Conservation (phyloP, 1,140 invertebrate genomes). For the Piezodorus guildinii region DNA sequence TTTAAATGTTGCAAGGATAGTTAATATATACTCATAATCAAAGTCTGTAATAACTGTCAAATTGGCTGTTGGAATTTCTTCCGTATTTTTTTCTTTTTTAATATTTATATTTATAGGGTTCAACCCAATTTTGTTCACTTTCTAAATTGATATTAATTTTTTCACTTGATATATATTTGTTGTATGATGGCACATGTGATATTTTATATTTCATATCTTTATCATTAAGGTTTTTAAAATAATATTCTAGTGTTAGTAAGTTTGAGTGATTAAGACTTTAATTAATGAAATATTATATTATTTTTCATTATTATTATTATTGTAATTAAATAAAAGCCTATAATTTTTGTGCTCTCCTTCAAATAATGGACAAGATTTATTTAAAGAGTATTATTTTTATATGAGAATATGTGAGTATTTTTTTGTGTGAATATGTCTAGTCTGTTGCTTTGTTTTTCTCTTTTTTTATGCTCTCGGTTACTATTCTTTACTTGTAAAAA, state of each 20-base stretch:
- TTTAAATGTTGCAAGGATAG: neutral
- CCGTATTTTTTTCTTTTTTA: neutral
- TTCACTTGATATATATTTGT: neutral
- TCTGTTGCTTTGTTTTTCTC: conserved; percentile 3
- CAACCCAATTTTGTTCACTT: neutral
- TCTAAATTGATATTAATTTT: neutral
- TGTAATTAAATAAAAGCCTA: no score
- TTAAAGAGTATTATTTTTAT: conserved; percentile 9
- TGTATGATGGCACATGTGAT: conserved; percentile 3
- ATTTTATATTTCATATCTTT: conserved; percentile 4
- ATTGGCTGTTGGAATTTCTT: neutral
- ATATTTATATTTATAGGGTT: neutral
- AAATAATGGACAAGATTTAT: conserved; percentile 2
- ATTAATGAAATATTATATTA: neutral
- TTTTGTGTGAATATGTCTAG: conserved; percentile 6
- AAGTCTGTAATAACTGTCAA: neutral
- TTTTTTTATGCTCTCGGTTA: conserved; percentile 3
- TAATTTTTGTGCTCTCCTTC: no score
- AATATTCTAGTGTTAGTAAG: neutral
- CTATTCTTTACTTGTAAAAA: neutral
- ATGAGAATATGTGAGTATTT: conserved; percentile 6
- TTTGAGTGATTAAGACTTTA: conserved; percentile 4
- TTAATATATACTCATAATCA: neutral
- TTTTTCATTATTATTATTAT: no score
- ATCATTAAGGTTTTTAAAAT: neutral